Conservation (phyloP, 2,797 vertebrate genomes). For the Poliocrania exsul region DNA sequence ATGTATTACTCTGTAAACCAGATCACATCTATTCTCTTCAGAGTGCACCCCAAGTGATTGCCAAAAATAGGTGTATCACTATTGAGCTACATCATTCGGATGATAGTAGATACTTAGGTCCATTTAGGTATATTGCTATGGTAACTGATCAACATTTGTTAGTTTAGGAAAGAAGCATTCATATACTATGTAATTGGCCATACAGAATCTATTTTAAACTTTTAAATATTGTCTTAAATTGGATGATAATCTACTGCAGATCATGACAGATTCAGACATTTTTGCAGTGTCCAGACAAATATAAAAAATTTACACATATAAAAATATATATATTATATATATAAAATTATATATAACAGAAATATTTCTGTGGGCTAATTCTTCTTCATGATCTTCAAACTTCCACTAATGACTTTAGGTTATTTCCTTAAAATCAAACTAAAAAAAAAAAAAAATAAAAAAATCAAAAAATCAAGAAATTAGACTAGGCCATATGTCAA, state of each 20-base stretch:
- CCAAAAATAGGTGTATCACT: not conserved
- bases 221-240: not conserved
- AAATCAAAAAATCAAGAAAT: not conserved
- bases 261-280: not conserved
- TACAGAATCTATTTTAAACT: not conserved
- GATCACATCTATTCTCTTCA: not conserved
- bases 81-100: not conserved
- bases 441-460: not conserved
- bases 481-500: conserved; percentile 17
- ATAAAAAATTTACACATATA: not conserved
- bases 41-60: not conserved
- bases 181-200: not conserved
- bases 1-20: not conserved
- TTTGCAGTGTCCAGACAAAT: not conserved
- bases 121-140: not conserved
- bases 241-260: not conserved
- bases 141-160: not conserved
- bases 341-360: not conserved
- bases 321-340: not conserved
- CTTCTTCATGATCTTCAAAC: not conserved
- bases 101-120: not conserved
- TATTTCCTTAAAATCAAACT: not conserved
- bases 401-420: not conserved
- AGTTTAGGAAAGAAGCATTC: not conserved
- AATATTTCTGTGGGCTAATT: not conserved